phyloP scores from a whole-genome alignment of 2,797 vertebrate genomes.

The Dipus sagitta region DNA sequence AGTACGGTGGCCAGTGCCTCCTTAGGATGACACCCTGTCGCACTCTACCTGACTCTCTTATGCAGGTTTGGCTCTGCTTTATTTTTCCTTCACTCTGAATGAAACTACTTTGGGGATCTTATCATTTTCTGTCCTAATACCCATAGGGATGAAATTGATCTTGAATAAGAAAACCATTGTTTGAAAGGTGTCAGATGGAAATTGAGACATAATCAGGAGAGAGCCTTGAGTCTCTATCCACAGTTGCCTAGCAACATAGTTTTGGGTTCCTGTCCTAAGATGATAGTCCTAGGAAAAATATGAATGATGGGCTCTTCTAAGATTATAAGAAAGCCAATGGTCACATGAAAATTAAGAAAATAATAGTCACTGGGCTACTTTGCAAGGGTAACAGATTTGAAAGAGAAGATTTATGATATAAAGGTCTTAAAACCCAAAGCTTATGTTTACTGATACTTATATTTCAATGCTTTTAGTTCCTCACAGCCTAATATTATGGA shows the following conservation, averaged over 20 bases:
- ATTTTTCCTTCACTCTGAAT: no score
- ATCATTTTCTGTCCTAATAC: background rate
- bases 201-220: slow-evolving; percentile 34
- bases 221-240: slow-evolving; percentile 9
- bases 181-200: slow-evolving; percentile 54
- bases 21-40: no score
- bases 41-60: no score
- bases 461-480: background rate
- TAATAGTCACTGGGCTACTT: background rate
- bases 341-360: slow-evolving; percentile 15
- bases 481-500: background rate
- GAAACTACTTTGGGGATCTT: background rate
- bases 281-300: slow-evolving; percentile 33
- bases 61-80: no score
- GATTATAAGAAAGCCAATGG: slow-evolving; percentile 3
- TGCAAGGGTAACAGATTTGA: background rate
- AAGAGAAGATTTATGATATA: background rate
- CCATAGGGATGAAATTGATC: slow-evolving; percentile 12
- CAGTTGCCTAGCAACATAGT: slow-evolving; percentile 59
- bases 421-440: slow-evolving; percentile 1
- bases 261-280: slow-evolving; percentile 39
- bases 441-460: background rate
- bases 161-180: slow-evolving; percentile 20
- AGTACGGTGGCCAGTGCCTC: no score
- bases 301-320: background rate